Evolutionary conservation across 2,113 vertebrate genomes (phyloP), one percentile per base, ranked within the genome.

Genomic region (Hemiscyllium ocellatum): DNA sequence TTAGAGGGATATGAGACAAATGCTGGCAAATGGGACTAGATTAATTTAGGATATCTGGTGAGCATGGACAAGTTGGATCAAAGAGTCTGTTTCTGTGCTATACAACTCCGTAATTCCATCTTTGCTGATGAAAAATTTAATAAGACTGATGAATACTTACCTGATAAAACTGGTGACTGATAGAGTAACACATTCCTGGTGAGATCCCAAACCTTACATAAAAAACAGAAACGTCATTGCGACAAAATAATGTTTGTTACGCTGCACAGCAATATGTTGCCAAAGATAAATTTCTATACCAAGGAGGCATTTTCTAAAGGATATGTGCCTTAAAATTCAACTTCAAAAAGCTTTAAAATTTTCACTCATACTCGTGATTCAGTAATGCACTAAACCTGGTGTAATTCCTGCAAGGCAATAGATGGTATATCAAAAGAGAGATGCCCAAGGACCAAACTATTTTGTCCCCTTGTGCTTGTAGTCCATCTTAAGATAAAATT

Each of bases 121-220:
- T 20, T 85, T 47, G 42, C 89, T 61, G 42, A 93, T 26, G 2
- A 42, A 86, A 95, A 70, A 95, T 90, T 95, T 76, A 70, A 90
- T 86, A 56, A 47, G 68, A 17, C 47, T 12, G 95, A 17, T 4
- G 8, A 78, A 96, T 69, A 72, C 69, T 61, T 97, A 98, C 99
- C 98, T 96, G 98, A 97, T 90, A 99, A 96, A 76, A 99, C 98
- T 96, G 97, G 97, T 19, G 98, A 99, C 86, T 97, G 98, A 97
- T 98, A 97, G 24, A 97, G 96, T 83, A 98, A 72, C 0, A 97
- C 95, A 95, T 97, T 96, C 0, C 96, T 94, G 96, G 78, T 96
- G 96, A 97, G 97, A 97, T 98, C 96, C 98, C 98, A 99, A 8
- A 99, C 97, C 98, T 99, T 95, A 4, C 50, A 56, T 29, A 96